Evolutionary conservation across 2,797 vertebrate genomes (phyloP), one percentile per base, ranked within the genome.

Genomic region (Thripadectes ignobilis): DNA sequence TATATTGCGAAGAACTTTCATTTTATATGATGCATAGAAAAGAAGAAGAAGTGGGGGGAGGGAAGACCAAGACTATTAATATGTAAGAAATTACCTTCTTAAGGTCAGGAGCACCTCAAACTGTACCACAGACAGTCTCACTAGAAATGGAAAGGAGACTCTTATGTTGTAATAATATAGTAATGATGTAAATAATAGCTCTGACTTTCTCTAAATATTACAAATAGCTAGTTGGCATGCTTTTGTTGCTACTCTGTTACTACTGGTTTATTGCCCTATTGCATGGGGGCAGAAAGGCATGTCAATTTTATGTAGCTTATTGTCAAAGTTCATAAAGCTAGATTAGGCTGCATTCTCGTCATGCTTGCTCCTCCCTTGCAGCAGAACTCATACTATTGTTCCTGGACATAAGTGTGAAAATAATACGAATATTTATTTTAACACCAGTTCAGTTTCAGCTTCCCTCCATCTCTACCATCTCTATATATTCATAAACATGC

Each of bases 401-500:
- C 72, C 87, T 84, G 81, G 91, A 96, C 36, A 26, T 59, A 96
- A 97, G 89, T 88, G 76, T 96, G 92, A 97, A 97, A 97, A 98
- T 96, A 97, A 74, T 74, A 66, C 18, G 59, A 97, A 93, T 93
- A 97, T 95, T 96, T 96, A 95, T 96, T 89, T 94, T 92, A 91
- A 97, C 85, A 85, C 68, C 75, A 95, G 38, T 63, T 71, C 72
- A 96, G 96, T 89, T 91, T 79, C 55, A 14, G 39, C 75, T 71
- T 97, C 74, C 75, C 57, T 84, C 34, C 27, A 57, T 65, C 59
- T 78, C 88, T 92, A 83, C 59, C 77, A 80, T 72, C 51, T 74
- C 69, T 46, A 14, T 16, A 36, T 59, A 88, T 71, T 88, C 90
- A 83, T 72, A 91, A n/a, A 86, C 61, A 82, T 55, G 48, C 18